A percentile compares a stretch with the other conserved stretches of the same genome.
Conservation (phyloP, 2,797 vertebrate genomes). For the Oceanodroma leucorhoa region DNA sequence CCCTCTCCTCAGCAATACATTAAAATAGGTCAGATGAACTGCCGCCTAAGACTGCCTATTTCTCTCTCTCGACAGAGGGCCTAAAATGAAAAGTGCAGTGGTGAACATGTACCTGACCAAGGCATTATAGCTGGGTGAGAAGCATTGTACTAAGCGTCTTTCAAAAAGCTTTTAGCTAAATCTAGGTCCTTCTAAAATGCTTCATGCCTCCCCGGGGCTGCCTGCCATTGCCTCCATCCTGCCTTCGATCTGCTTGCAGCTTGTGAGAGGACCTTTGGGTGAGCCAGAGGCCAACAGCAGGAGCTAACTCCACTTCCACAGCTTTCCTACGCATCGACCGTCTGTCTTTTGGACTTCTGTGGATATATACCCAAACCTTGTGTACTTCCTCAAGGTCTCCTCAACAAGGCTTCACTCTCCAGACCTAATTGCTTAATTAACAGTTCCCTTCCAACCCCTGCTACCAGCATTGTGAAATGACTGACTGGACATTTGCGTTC, state of each 20-base stretch:
- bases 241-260: neutral
- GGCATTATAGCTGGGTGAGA: neutral
- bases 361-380: neutral
- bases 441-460: neutral
- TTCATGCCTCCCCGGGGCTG: neutral
- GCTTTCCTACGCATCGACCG: neutral
- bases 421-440: neutral
- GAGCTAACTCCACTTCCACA: neutral
- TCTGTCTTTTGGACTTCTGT: neutral
- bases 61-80: neutral
- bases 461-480: neutral
- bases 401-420: neutral
- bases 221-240: neutral
- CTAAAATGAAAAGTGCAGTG: neutral
- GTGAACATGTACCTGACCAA: neutral
- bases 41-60: neutral
- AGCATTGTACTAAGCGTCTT: neutral
- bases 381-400: neutral
- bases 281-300: neutral
- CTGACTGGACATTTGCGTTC: neutral
- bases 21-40: neutral
- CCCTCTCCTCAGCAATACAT: neutral
- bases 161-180: neutral
- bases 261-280: rapidly evolving
- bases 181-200: neutral